phyloP scores from a whole-genome alignment of 2,797 vertebrate genomes.

The Poliocrania exsul region DNA sequence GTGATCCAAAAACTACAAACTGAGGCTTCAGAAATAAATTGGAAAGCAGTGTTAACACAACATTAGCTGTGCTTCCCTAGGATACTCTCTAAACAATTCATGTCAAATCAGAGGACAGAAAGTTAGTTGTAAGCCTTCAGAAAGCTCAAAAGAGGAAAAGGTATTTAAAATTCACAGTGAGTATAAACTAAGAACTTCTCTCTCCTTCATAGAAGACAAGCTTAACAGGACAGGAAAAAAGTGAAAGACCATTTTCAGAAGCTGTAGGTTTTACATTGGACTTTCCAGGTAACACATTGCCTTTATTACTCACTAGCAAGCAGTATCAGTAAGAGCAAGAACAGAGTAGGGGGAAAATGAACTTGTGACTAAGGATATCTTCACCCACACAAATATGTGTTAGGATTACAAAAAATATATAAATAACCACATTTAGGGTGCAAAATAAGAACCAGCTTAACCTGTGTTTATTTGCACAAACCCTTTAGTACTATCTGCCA shows the following conservation, averaged over 20 bases:
- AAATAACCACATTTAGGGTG: not conserved
- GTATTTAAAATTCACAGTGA: not conserved
- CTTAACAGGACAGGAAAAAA: not conserved
- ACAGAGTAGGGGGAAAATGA: not conserved
- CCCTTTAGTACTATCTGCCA: not conserved
- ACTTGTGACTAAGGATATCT: not conserved
- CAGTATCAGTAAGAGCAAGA: not conserved
- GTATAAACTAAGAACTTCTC: not conserved
- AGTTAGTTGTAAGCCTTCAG: not conserved
- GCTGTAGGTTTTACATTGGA: not conserved
- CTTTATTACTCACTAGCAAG: not conserved
- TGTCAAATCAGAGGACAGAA: not conserved
- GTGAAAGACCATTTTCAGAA: not conserved
- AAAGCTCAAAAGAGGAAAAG: not conserved
- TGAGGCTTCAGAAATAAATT: not conserved
- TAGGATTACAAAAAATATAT: not conserved
- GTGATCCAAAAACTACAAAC: not conserved
- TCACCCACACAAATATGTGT: not conserved
- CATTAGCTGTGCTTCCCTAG: not conserved
- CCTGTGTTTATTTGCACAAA: not conserved
- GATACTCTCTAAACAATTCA: not conserved
- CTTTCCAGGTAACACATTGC: not conserved
- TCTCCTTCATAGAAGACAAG: not conserved
- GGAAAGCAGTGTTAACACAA: not conserved
- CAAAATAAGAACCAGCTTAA: not conserved